Base-by-base conservation (phyloP, 2,888 invertebrate species). In the Drosophila anceps region DNA sequence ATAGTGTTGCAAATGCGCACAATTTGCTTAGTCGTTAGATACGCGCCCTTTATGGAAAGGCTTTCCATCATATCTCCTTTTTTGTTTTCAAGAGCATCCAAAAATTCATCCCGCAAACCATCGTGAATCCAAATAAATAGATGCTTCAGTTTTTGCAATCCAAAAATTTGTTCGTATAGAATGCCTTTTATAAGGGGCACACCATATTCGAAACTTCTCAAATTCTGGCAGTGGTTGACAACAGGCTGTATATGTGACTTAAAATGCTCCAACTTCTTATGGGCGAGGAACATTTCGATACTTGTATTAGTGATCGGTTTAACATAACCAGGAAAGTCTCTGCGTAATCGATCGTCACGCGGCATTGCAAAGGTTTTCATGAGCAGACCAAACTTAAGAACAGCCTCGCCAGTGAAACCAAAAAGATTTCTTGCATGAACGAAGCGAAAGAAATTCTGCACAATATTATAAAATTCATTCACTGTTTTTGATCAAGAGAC, bases 211-310 rank as follows among this genome's bases (percentile, higher is more conserved):
- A 48, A 29, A n/a, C 29, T 29, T 29, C 12, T 2, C 9, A 48
- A 29, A n/a, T 12, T 48, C 1, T 1, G 2, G 12, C n/a, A 29
- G 1, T 29, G n/a, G 9, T n/a, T n/a, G 29, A n/a, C 10, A 48
- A 3, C 13, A 35, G 4, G 1, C 35, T 15, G 0, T 15, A 27
- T 1, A 46, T 27, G 7, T 35, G 15, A 35, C 13, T 35, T 35
- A 15, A 27, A 46, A 15, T 46, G 44, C 15, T 15, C 1, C 8
- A 8, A 0, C 13, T 15, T 24, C 4, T 46, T 27, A 8, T 27
- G 0, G 1, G 0, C 0, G 15, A 46, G 4, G 0, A 1, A 7
- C 24, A 46, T 46, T 8, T 12, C 15, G 24, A 0, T 0, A 0
- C 1, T 0, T 18, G 10, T 41, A 18, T 46, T 1, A 0, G 7